Conservation (phyloP, 2,888 invertebrate genomes). For the Hypomecis punctinalis region DNA sequence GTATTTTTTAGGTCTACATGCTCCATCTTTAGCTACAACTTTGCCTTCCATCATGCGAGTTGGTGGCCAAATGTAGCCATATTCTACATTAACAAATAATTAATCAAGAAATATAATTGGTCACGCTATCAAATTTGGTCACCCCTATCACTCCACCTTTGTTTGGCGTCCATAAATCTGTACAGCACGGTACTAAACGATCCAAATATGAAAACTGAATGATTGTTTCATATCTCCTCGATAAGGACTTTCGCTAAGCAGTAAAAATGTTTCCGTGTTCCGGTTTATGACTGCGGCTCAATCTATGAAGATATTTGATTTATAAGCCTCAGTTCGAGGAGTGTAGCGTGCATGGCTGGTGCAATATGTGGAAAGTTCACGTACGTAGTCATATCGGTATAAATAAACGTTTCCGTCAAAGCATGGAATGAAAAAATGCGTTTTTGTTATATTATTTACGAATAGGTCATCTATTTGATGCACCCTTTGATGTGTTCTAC, state of each 20-base stretch:
- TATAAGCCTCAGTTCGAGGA: slow-evolving; percentile 3
- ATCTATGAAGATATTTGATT: slow-evolving; percentile 29
- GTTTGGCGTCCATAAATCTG: slow-evolving; percentile 29
- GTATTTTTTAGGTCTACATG: too few species aligned
- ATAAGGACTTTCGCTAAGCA: slow-evolving; percentile 33
- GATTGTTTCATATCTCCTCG: slow-evolving; percentile 35
- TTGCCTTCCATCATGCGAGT: too few species aligned
- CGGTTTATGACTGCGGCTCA: slow-evolving; percentile 20
- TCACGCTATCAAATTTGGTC: too few species aligned
- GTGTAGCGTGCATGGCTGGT: slow-evolving; percentile 7
- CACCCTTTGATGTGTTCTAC: too few species aligned
- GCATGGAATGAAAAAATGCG: too few species aligned
- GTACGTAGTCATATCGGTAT: not conserved
- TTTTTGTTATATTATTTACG: too few species aligned
- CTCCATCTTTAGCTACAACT: too few species aligned
- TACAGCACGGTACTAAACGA: slow-evolving; percentile 26
- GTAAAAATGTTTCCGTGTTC: slow-evolving; percentile 38
- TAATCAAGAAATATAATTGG: too few species aligned
- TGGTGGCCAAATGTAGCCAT: too few species aligned
- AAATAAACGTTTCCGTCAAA: too few species aligned
- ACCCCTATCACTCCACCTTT: slow-evolving; percentile 30
- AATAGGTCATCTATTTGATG: too few species aligned
- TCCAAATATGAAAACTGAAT: slow-evolving; percentile 30
- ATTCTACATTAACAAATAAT: too few species aligned
- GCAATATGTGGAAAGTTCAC: slow-evolving; percentile 3